Conservation (phyloP, 2,113 vertebrate species). For the Coptodon rendalli region DNA sequence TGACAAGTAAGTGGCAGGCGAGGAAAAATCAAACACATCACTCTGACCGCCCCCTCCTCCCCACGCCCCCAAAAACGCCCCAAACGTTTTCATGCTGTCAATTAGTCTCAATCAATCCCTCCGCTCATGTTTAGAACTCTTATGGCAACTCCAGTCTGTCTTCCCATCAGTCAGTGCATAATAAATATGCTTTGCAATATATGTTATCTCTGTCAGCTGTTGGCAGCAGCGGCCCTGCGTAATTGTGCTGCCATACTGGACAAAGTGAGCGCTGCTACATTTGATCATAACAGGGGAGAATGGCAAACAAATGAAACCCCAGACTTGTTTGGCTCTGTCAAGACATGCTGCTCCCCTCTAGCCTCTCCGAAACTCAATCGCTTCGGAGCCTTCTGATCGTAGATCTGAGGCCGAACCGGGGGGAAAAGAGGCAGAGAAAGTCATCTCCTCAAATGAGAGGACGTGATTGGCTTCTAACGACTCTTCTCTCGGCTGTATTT, state of each 20-base stretch:
- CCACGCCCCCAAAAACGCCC: not conserved
- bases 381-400: not conserved
- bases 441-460: slow-evolving; percentile 40
- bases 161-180: slow-evolving; percentile 40
- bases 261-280: slow-evolving; percentile 35
- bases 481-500: slow-evolving; percentile 23
- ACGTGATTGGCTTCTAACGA: slow-evolving; percentile 35
- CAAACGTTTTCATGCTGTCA: slow-evolving; percentile 44
- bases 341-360: slow-evolving; percentile 11
- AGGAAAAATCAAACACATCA: slow-evolving; percentile 44
- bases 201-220: slow-evolving; percentile 54
- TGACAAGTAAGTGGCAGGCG: slow-evolving; percentile 61
- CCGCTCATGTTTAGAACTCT: slow-evolving; percentile 51
- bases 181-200: slow-evolving; percentile 49
- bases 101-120: slow-evolving; percentile 68
- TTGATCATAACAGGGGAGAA: slow-evolving; percentile 21
- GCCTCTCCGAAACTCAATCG: slow-evolving; percentile 1
- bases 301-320: slow-evolving; percentile 22
- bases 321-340: slow-evolving; percentile 32
- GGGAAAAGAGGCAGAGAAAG: slow-evolving; percentile 28
- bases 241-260: slow-evolving; percentile 50
- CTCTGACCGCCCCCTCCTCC: not conserved
- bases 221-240: slow-evolving; percentile 17
- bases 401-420: slow-evolving; percentile 27
- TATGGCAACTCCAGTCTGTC: slow-evolving; percentile 50